Percentiles rank a stretch among this genome's conserved stretches.
Conservation (phyloP, 2,113 vertebrate species). For the Alligator mississippiensis region DNA sequence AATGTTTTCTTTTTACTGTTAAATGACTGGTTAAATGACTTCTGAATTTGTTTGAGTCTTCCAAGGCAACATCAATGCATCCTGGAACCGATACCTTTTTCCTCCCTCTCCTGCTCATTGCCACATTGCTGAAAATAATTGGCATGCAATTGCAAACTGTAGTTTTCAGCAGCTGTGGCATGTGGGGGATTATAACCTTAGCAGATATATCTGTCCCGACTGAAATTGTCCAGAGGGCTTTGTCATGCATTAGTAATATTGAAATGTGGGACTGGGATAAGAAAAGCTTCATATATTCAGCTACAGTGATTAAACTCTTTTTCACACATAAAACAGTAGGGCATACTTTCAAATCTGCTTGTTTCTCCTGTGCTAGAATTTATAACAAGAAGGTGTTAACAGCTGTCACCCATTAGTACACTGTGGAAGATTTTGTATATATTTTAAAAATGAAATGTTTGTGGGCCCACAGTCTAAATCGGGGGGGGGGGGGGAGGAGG, state of each 20-base stretch:
- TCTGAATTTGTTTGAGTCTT: slow-evolving; percentile 36
- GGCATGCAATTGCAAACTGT: not conserved
- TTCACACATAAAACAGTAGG: not conserved
- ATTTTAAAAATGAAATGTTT: not conserved
- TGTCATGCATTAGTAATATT: not conserved
- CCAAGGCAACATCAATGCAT: not conserved
- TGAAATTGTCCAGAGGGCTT: slow-evolving; percentile 8
- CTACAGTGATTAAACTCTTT: slow-evolving; percentile 3
- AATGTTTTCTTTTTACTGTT: not conserved
- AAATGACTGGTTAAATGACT: not conserved
- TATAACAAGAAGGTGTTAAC: too few relatives aligned
- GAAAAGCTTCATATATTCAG: not conserved
- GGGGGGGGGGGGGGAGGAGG: not conserved
- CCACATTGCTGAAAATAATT: slow-evolving; percentile 37
- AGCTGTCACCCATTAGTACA: not conserved
- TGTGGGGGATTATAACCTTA: not conserved
- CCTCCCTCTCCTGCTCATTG: not conserved
- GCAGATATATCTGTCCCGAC: not conserved
- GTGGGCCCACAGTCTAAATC: not conserved
- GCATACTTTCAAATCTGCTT: fast-evolving
- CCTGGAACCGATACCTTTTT: not conserved
- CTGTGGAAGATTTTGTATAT: not conserved
- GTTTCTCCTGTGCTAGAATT: not conserved
- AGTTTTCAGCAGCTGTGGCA: not conserved
- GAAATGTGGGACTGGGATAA: not conserved